phyloP scores from a whole-genome alignment of 1,140 invertebrate species.

The Caerostris darwini region DNA sequence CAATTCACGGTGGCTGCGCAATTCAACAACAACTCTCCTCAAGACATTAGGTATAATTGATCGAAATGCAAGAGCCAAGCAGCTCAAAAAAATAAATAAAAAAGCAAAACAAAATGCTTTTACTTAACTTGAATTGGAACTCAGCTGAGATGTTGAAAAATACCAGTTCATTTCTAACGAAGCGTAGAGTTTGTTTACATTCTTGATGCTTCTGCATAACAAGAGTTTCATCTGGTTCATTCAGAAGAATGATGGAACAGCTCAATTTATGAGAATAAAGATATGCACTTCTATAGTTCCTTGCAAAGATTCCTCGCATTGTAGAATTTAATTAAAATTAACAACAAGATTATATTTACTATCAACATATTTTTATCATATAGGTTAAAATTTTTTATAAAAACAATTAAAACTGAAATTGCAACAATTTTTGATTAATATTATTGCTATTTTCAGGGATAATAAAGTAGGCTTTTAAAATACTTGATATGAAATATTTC shows the following conservation, averaged over 20 bases:
- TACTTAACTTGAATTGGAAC: background rate
- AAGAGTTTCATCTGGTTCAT: background rate
- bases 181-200: conserved; percentile 31
- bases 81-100: background rate
- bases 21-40: background rate
- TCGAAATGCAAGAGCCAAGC: background rate
- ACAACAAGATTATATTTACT: no score
- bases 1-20: background rate
- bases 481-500: no score
- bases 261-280: no score
- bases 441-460: no score
- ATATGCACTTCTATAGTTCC: no score
- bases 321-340: no score
- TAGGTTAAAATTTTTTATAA: no score
- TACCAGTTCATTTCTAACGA: conserved; percentile 7
- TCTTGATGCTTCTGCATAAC: conserved; percentile 14
- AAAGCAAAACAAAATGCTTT: background rate
- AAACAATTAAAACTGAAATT: no score
- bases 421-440: no score
- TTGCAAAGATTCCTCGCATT: no score
- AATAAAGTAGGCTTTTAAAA: no score
- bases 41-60: conserved; percentile 10
- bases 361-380: no score
- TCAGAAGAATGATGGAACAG: background rate
- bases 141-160: background rate